Conservation (phyloP, 2,888 invertebrate species). For the Emmelina monodactyla region DNA sequence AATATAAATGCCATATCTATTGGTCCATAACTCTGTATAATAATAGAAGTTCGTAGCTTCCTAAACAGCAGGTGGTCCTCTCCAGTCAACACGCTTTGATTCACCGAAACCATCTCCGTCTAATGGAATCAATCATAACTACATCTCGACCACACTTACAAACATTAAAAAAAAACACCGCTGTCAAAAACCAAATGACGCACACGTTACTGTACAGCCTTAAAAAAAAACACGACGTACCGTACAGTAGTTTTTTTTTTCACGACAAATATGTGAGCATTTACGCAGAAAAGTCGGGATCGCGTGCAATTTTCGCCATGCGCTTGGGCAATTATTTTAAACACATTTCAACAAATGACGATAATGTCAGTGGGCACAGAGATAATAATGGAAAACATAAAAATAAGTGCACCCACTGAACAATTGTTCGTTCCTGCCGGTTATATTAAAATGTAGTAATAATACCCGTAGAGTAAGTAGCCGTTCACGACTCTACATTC, state of each 20-base stretch:
- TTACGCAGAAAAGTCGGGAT: conserved; percentile 50
- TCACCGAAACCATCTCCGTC: conserved; percentile 50
- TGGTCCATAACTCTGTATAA: not conserved
- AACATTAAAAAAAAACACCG: conserved; percentile 8
- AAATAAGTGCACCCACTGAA: conserved; percentile 35
- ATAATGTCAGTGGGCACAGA: conserved; percentile 50
- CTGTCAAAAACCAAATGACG: not conserved
- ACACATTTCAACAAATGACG: conserved; percentile 64
- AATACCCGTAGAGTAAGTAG: no score
- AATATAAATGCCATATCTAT: no score
- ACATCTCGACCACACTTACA: conserved; percentile 6
- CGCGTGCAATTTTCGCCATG: conserved; percentile 62
- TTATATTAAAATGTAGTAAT: conserved; percentile 4
- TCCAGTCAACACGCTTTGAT: conserved; percentile 54
- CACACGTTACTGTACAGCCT: not conserved
- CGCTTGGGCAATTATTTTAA: conserved; percentile 61
- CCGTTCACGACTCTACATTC: no score
- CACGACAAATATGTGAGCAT: conserved; percentile 62
- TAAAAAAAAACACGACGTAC: no score
- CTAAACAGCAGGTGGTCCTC: conserved; percentile 48
- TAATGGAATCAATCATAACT: conserved; percentile 56
- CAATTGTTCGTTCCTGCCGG: conserved; percentile 31
- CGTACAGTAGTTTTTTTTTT: no score
- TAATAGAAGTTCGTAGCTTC: conserved; percentile 18
- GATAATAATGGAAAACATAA: conserved; percentile 43